Evolutionary conservation across 1,140 invertebrate genomes (phyloP).

Genomic region (Zaprionus gabonicus): DNA sequence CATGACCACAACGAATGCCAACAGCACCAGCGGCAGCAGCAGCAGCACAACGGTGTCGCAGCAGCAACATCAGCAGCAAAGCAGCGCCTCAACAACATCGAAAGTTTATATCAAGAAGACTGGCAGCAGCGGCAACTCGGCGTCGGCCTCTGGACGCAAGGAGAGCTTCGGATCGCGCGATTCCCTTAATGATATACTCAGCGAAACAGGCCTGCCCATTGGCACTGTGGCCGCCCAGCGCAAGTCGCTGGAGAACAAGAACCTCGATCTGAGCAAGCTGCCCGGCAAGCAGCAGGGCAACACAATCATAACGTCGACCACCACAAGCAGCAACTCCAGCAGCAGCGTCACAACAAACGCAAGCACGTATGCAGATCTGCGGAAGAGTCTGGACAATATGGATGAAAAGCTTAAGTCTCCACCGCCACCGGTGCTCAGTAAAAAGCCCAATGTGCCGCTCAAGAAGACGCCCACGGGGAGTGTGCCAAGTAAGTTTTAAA

Average conservation of each 20-base stretch:
- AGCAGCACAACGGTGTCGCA: constrained; percentile 59
- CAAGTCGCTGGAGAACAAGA: constrained; percentile 85
- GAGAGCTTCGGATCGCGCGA: constrained; percentile 84
- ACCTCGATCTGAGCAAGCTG: constrained; percentile 75
- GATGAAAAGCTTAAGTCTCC: constrained; percentile 82
- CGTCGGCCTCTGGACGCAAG: constrained; percentile 70
- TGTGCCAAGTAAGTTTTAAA: constrained; percentile 75
- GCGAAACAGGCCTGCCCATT: constrained; percentile 74
- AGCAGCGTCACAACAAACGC: constrained; percentile 39
- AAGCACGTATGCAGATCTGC: constrained; percentile 54
- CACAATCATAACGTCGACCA: constrained; percentile 41
- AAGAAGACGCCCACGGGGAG: constrained; percentile 87
- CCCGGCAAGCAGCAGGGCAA: constrained; percentile 50
- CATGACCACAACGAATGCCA: constrained; percentile 62
- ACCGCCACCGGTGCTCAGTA: constrained; percentile 83
- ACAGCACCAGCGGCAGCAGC: constrained; percentile 50
- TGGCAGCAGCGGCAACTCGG: constrained; percentile 63
- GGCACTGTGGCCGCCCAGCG: constrained; percentile 85
- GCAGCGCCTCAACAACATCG: constrained; percentile 59
- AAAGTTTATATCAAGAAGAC: constrained; percentile 83
- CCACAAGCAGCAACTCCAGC: constrained; percentile 39
- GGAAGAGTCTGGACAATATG: constrained; percentile 81
- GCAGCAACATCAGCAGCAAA: constrained; percentile 56
- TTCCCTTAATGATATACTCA: constrained; percentile 82
- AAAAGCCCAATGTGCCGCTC: constrained; percentile 87